These are phyloP conservation scores for Stylophora pistillata DNA, from an alignment of 64 coral and sea anemone species.

Conservation along the genomic window DNA sequence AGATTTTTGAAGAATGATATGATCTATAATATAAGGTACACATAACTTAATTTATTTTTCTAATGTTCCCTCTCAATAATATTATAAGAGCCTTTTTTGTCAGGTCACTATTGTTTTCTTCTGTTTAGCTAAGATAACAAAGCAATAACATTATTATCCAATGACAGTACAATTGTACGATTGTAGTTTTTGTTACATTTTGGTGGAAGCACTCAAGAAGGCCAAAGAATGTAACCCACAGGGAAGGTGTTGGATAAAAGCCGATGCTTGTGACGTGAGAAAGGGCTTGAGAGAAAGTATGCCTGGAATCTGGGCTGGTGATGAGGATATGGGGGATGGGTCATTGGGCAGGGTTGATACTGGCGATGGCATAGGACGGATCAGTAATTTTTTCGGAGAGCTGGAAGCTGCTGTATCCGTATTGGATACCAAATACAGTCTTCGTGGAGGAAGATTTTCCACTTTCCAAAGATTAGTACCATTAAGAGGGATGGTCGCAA, in stretches of 20 bases:
- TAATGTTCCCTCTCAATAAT: too few species aligned
- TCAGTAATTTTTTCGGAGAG: constrained; percentile 51
- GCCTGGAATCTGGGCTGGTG: constrained; percentile 31
- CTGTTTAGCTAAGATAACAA: not conserved
- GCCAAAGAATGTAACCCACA: constrained; percentile 37
- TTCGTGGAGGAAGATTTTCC: constrained; percentile 35
- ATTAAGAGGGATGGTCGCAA: constrained; percentile 54
- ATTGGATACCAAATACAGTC: constrained; percentile 56
- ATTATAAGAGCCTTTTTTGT: too few species aligned
- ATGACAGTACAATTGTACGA: too few species aligned
- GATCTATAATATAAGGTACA: too few species aligned
- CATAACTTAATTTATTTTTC: too few species aligned
- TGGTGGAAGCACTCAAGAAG: constrained; percentile 55
- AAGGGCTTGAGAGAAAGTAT: constrained; percentile 23
- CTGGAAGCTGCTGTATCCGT: constrained; percentile 44
- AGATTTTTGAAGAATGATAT: too few species aligned
- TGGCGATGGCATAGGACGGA: too few species aligned
- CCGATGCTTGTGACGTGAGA: constrained; percentile 44
- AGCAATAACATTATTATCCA: not conserved
- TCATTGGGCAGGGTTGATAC: too few species aligned
- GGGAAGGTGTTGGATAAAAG: constrained; percentile 65
- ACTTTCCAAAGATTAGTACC: constrained; percentile 31
- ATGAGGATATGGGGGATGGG: constrained; percentile 29
- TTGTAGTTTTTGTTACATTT: not conserved
- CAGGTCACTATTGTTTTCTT: too few species aligned